A percentile compares a stretch with the other conserved stretches of the same genome.
These are phyloP conservation scores for Octomys mimax DNA, from an alignment of 2,797 vertebrate genomes.

Conservation along the genomic window DNA sequence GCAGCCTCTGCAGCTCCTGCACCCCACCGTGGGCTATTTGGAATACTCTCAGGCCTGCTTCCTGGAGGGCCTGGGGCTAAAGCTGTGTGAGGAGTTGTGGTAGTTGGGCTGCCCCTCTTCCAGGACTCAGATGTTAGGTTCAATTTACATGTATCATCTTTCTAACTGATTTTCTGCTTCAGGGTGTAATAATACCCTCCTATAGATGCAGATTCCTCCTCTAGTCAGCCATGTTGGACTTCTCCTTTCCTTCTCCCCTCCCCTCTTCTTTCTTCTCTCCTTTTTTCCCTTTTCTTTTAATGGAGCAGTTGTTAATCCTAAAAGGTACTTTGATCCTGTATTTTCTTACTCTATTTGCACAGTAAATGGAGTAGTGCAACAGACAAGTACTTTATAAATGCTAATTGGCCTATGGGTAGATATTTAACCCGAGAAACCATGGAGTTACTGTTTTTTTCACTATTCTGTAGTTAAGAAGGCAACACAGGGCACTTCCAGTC, in stretches of 20 bases:
- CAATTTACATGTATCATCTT: background rate
- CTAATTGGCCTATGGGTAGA: background rate
- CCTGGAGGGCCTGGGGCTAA: background rate
- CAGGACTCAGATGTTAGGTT: background rate
- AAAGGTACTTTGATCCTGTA: background rate
- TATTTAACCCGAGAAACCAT: background rate
- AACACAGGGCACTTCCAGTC: background rate
- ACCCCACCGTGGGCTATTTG: background rate
- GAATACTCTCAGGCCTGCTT: background rate
- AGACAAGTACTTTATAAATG: background rate
- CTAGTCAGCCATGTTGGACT: background rate
- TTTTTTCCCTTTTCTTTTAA: background rate
- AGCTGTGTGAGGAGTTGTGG: background rate
- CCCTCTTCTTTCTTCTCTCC: background rate
- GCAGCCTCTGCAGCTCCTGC: background rate
- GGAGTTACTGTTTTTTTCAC: background rate
- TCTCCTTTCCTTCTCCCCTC: accelerated
- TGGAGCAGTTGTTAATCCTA: background rate
- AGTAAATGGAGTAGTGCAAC: background rate
- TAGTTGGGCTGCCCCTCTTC: background rate
- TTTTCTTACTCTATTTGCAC: background rate
- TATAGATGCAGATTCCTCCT: background rate
- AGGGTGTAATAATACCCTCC: background rate
- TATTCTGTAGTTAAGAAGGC: background rate
- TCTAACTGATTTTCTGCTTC: background rate